Evolutionary conservation across 2,797 vertebrate species (phyloP).

Genomic region (Bucorvus abyssinicus): DNA sequence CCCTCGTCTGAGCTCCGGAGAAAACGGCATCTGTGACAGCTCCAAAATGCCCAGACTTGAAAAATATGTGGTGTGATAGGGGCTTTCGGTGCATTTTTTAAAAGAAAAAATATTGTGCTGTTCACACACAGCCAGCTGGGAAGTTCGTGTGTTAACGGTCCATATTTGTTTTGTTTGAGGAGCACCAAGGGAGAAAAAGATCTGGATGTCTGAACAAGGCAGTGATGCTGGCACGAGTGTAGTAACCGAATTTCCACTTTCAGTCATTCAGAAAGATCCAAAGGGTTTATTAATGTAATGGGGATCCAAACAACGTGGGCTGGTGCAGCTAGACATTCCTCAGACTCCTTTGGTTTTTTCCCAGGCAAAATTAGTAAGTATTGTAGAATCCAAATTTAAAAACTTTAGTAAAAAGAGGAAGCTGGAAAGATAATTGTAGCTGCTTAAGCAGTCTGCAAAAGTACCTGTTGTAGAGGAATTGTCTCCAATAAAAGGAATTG

Average conservation of each 20-base stretch:
- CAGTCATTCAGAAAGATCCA: not conserved
- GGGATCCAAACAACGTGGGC: not conserved
- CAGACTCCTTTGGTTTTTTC: not conserved
- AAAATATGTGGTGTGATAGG: rapidly evolving
- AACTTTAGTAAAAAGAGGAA: not conserved
- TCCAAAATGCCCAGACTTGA: rapidly evolving
- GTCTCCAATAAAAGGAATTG: not conserved
- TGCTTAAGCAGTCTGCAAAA: not conserved
- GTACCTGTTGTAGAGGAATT: rapidly evolving
- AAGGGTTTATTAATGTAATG: not conserved
- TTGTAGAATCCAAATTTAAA: not conserved
- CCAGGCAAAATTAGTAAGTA: not conserved
- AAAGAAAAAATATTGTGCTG: rapidly evolving
- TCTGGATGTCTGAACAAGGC: not conserved
- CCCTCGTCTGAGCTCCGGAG: not conserved
- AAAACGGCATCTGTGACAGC: not conserved
- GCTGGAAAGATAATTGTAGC: not conserved
- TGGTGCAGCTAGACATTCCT: not conserved
- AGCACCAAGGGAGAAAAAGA: not conserved
- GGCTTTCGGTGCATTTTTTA: rapidly evolving
- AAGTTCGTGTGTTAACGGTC: not conserved
- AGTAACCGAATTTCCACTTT: not conserved
- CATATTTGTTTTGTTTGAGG: not conserved
- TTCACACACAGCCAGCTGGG: not conserved
- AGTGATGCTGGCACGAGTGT: not conserved